Evolutionary conservation across 1,140 invertebrate species (phyloP), one percentile per base, ranked within the genome.

Genomic region (Glossosoma conforme): DNA sequence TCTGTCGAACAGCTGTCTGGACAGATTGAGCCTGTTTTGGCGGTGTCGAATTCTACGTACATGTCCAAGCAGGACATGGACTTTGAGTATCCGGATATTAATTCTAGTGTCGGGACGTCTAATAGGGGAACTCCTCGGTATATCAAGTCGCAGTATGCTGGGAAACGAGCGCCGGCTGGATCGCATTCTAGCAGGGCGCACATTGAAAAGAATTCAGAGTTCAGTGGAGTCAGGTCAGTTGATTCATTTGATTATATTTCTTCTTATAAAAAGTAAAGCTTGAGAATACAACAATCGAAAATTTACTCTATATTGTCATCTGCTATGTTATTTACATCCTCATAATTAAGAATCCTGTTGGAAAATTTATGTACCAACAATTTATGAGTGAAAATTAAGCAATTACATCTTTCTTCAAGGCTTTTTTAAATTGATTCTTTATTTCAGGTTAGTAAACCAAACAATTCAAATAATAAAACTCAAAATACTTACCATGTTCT

Each of bases 171-270:
- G 3, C 74, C 81, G 0, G 85, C 84, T 2, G 86, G 87, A n/a
- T 87, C 84, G 35, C 89, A 92, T 61, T 91, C 87, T 0, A 91
- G 87, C 65, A 79, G 88, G 25, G 87, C 87, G 1, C 87, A 91
- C 56, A 88, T 91, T 49, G 86, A 88, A 60, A 87, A 88, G 69
- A 75, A 72, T 53, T 86, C 83, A 6, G 85, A 88, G 59, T 85
- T 84, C 60, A 75, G 75, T 19, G 83, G 80, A 17, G 81, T 83
- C 1, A 84, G 86, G 71, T 75, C 58, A 61, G 53, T n/a, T n/a
- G n/a, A n/a, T n/a, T n/a, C n/a, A n/a, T n/a, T n/a, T n/a, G n/a
- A n/a, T n/a, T n/a, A n/a, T n/a, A n/a, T n/a, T n/a, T n/a, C n/a
- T n/a, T n/a, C n/a, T n/a, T n/a, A n/a, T n/a, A n/a, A n/a, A n/a